phyloP scores from a whole-genome alignment of 2,888 invertebrate genomes.

The Punctoribates punctum region DNA sequence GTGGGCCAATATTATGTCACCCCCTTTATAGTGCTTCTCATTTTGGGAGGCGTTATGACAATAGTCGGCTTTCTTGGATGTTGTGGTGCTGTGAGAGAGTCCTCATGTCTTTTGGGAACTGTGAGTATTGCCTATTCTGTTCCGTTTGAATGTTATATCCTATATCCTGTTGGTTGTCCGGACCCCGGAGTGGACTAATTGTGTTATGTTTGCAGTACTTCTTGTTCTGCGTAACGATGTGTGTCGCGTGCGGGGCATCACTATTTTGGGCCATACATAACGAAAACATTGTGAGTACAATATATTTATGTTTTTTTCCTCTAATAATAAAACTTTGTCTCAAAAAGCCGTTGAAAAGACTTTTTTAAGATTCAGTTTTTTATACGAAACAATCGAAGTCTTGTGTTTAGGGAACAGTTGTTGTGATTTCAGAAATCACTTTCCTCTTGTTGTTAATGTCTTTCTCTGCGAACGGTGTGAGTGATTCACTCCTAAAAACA shows the following conservation, averaged over 20 bases:
- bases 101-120: conserved; percentile 69
- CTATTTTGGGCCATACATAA: conserved; percentile 42
- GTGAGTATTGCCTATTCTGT: conserved; percentile 57
- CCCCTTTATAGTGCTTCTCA: conserved; percentile 68
- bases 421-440: no score
- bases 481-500: no score
- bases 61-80: conserved; percentile 76
- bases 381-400: no score
- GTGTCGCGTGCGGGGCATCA: conserved; percentile 42
- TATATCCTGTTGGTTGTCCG: no score
- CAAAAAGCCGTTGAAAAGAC: no score
- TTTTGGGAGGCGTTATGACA: conserved; percentile 67
- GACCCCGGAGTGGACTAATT: neutral
- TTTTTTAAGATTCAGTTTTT: no score
- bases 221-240: conserved; percentile 43
- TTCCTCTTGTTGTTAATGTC: no score
- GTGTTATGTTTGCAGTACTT: conserved; percentile 39
- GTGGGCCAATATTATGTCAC: conserved; percentile 64
- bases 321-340: neutral
- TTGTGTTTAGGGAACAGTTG: no score
- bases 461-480: no score
- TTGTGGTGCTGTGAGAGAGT: conserved; percentile 73
- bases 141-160: no score
- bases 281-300: conserved; percentile 34
- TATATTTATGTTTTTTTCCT: neutral